These are phyloP conservation scores for Trachelus tabidus DNA, from an alignment of 2,888 invertebrate genomes.

Conservation along the genomic window DNA sequence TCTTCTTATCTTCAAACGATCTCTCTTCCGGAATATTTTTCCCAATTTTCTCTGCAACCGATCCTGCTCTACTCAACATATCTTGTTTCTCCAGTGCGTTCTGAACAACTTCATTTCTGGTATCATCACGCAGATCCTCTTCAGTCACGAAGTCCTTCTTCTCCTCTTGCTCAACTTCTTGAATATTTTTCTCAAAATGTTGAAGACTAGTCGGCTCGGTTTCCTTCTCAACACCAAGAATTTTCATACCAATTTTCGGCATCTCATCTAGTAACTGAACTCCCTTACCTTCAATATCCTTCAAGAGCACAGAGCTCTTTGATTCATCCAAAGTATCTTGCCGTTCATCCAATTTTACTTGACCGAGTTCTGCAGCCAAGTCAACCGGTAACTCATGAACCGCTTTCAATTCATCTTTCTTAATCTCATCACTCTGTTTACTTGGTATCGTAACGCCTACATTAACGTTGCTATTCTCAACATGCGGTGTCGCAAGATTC, in stretches of 20 bases:
- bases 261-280: slow-evolving; percentile 2
- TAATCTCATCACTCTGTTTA: slow-evolving; percentile 7
- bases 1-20: neutral
- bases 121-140: neutral
- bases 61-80: neutral
- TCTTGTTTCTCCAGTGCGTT: neutral
- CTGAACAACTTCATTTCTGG: neutral
- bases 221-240: neutral
- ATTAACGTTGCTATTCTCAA: slow-evolving; percentile 16
- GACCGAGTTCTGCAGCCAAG: neutral
- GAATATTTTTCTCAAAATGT: slow-evolving; percentile 13
- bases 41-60: neutral
- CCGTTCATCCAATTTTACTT: neutral
- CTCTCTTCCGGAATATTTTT: neutral
- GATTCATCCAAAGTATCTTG: neutral
- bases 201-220: slow-evolving; percentile 2
- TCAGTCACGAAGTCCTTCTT: neutral
- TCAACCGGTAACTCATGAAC: neutral
- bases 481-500: slow-evolving; percentile 22
- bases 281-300: slow-evolving; percentile 17
- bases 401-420: neutral
- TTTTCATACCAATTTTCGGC: slow-evolving; percentile 1
- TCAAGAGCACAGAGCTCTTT: neutral
- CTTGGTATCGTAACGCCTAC: slow-evolving; percentile 6
- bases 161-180: slow-evolving; percentile 7